Percentiles rank a stretch among this genome's conserved stretches.
Evolutionary conservation across 2,888 invertebrate species (phyloP).

Genomic region (Hypsopygia costalis): DNA sequence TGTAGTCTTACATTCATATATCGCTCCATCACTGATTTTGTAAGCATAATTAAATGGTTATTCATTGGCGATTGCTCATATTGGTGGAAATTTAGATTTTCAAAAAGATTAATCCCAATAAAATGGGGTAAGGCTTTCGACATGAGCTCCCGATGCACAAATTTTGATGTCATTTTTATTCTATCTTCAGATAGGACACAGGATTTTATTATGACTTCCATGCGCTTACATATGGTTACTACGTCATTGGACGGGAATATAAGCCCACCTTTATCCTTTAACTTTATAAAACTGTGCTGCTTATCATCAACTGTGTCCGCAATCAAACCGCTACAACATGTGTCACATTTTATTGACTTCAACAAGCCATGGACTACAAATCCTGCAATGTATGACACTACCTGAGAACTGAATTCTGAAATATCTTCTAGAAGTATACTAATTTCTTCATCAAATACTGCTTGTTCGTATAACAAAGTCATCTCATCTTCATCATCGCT

Average conservation of each 20-base stretch:
- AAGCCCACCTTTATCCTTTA: constrained; percentile 18
- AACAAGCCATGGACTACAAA: constrained; percentile 17
- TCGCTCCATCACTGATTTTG: too few relatives aligned
- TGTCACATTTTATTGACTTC: constrained; percentile 17
- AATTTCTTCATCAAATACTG: constrained; percentile 12
- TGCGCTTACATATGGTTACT: constrained; percentile 15
- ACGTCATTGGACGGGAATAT: constrained; percentile 19
- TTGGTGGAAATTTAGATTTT: too few relatives aligned
- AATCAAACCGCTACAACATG: constrained; percentile 14
- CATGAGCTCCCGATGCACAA: too few relatives aligned
- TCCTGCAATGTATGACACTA: constrained; percentile 16
- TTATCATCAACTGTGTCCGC: neutral
- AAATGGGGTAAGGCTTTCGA: too few relatives aligned
- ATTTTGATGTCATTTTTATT: too few relatives aligned
- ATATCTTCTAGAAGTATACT: constrained; percentile 2
- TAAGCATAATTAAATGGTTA: too few relatives aligned
- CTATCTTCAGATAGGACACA: too few relatives aligned
- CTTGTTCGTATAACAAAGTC: constrained; percentile 7
- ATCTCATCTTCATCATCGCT: neutral
- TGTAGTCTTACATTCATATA: too few relatives aligned
- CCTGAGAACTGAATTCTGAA: constrained; percentile 11
- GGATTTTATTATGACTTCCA: constrained; percentile 12
- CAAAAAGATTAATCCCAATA: too few relatives aligned
- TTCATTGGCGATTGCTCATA: too few relatives aligned
- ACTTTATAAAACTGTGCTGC: constrained; percentile 12